A percentile compares a stretch with the other conserved stretches of the same genome.
Evolutionary conservation across 2,797 vertebrate species (phyloP).

Genomic region (Alfaro cultratus): DNA sequence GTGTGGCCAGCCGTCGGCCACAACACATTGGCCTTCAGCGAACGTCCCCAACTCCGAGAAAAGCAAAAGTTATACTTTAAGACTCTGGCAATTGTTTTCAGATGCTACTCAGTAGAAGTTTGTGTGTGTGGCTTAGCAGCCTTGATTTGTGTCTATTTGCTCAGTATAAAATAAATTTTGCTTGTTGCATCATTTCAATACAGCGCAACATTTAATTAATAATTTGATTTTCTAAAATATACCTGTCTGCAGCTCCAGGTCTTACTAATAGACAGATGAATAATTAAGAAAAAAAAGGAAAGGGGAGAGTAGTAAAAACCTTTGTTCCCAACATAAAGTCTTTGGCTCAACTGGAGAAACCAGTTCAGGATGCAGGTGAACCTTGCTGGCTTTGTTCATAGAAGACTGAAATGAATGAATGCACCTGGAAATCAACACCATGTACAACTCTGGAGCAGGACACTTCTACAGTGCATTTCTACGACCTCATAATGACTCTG

Average conservation of each 20-base stretch:
- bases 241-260: constrained; percentile 1
- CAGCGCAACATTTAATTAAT: neutral
- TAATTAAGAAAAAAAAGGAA: neutral
- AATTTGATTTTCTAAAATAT: neutral
- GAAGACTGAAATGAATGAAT: constrained; percentile 21
- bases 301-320: neutral
- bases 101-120: constrained; percentile 36
- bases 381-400: constrained; percentile 15
- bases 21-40: constrained; percentile 56
- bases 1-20: constrained; percentile 54
- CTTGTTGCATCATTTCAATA: neutral
- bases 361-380: constrained; percentile 38
- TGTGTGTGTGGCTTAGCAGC: constrained; percentile 15
- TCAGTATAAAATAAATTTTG: neutral
- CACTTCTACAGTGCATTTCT: neutral
- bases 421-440: neutral
- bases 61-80: constrained; percentile 57
- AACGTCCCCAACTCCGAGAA: constrained; percentile 31
- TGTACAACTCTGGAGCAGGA: neutral
- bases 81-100: constrained; percentile 58
- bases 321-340: constrained; percentile 19
- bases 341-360: constrained; percentile 57
- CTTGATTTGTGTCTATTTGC: neutral
- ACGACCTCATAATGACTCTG: neutral
- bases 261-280: neutral